A percentile compares a stretch with the other conserved stretches of the same genome.
Conservation (phyloP, 1,140 invertebrate species). For the Samia ricini region DNA sequence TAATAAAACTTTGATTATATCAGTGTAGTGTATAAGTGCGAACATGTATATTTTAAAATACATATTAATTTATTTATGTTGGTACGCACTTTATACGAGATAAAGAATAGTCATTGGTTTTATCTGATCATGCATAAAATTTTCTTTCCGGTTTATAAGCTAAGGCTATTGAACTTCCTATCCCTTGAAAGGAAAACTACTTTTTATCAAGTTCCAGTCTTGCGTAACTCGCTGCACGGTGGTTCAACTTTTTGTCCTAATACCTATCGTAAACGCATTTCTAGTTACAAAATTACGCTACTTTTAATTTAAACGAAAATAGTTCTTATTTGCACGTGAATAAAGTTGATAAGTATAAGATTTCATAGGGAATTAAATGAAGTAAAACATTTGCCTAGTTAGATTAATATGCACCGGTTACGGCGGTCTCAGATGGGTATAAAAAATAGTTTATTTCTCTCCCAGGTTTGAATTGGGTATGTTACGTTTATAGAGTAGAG, state of each 20-base stretch:
- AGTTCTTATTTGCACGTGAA: conserved; percentile 16
- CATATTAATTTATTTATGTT: too few species aligned
- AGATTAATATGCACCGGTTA: conserved; percentile 11
- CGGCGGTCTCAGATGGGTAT: background rate
- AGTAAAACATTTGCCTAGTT: conserved; percentile 9
- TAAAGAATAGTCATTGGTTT: background rate
- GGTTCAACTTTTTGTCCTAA: conserved; percentile 52
- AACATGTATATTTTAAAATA: too few species aligned
- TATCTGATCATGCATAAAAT: background rate
- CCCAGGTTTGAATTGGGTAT: background rate
- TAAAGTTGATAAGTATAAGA: conserved; percentile 5
- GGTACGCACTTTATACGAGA: background rate
- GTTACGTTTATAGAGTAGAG: background rate
- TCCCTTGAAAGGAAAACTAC: conserved; percentile 54
- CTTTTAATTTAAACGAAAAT: conserved; percentile 7
- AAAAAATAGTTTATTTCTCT: conserved; percentile 8
- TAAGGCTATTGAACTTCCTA: conserved; percentile 64
- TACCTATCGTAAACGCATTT: conserved; percentile 20
- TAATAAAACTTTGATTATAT: too few species aligned
- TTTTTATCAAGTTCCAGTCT: conserved; percentile 57
- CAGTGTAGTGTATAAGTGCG: too few species aligned
- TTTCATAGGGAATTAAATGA: background rate
- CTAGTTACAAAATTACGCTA: background rate
- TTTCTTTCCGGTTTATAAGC: conserved; percentile 38
- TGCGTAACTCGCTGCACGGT: conserved; percentile 55